Evolutionary conservation across 1,140 invertebrate species (phyloP).

Genomic region (Chlorops oryzae): DNA sequence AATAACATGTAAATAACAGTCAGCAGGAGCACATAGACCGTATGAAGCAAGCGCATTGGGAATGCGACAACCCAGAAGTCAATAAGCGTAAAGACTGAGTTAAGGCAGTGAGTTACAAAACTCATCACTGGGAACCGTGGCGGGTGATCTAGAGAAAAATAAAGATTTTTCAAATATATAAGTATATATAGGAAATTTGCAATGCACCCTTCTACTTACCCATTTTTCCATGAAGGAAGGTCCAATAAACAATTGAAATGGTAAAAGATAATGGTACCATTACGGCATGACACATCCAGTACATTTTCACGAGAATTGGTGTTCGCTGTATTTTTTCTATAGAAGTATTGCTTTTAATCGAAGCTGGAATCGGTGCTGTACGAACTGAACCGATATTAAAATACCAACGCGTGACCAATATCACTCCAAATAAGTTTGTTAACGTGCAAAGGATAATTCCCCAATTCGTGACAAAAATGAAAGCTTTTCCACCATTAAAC

Average conservation of each 20-base stretch:
- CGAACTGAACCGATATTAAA: too few relatives aligned
- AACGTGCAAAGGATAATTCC: slow-evolving; percentile 54
- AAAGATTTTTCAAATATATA: slow-evolving; percentile 1
- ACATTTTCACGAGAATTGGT: slow-evolving; percentile 39
- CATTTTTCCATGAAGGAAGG: slow-evolving; percentile 53
- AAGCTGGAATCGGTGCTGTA: too few relatives aligned
- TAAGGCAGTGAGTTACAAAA: slow-evolving; percentile 64
- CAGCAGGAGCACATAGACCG: slow-evolving; percentile 61
- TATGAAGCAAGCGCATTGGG: slow-evolving; percentile 61
- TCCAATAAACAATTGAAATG: slow-evolving; percentile 60
- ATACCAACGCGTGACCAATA: slow-evolving; percentile 40
- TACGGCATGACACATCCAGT: slow-evolving; percentile 56
- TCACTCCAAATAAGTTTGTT: slow-evolving; percentile 32
- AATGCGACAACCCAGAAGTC: slow-evolving; percentile 66
- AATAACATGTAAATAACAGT: slow-evolving; percentile 62
- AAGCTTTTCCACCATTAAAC: slow-evolving; percentile 41
- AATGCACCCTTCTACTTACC: slow-evolving; percentile 24
- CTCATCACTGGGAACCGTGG: slow-evolving; percentile 52
- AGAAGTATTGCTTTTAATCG: too few relatives aligned
- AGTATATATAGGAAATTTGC: background rate
- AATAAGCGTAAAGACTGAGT: slow-evolving; percentile 64
- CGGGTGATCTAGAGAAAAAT: slow-evolving; percentile 30
- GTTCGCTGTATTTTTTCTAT: slow-evolving; percentile 14
- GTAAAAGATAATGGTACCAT: slow-evolving; percentile 52
- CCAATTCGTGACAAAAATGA: slow-evolving; percentile 74